Base-by-base conservation (phyloP, 2,888 invertebrate species). In the Encarsia formosa region DNA sequence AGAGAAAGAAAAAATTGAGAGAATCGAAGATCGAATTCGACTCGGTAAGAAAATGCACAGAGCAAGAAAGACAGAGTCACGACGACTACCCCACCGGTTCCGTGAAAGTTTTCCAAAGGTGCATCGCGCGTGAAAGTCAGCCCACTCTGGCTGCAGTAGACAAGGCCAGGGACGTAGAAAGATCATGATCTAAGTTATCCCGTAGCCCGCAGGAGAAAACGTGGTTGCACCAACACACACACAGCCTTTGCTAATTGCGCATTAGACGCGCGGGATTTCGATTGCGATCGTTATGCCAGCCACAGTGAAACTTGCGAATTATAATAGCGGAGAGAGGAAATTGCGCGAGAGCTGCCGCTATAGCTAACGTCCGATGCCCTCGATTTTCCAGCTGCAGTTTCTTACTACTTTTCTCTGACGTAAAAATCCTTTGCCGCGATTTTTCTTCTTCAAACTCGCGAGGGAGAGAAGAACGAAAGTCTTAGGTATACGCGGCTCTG, bases 121-220 rank as follows among this genome's bases (percentile, higher is more conserved):
- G 56, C 15, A 8, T 23, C 52, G 53, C 38, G n/a, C n/a, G 59
- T 55, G 59, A 59, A 59, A 59, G 59, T 57, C 52, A 32, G 39
- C 34, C 19, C n/a, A n/a, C n/a, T n/a, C n/a, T n/a, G n/a, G n/a
- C n/a, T n/a, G n/a, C n/a, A n/a, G n/a, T n/a, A n/a, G n/a, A n/a
- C 54, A 59, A 59, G 59, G 59, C 59, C 56, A 59, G 54, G 56
- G 56, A 56, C 59, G 54, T 42, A 37, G 35, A 52, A 49, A 50
- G 48, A 58, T 49, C 49, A 31, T 42, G 52, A 54, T 52, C 41
- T 42, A 44, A 13, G 19, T 4, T 5, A 29, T 11, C n/a, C n/a
- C 13, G 34, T 9, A 26, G 26, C 26, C 26, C 26, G 26, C 5
- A 35, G 16, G 39, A 39, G 39, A 39, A 39, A 39, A 18, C 37